A percentile compares a stretch with the other conserved stretches of the same genome.
These are phyloP conservation scores for Anarhynchus alexandrinus DNA, from an alignment of 2,113 vertebrate genomes.

Conservation along the genomic window DNA sequence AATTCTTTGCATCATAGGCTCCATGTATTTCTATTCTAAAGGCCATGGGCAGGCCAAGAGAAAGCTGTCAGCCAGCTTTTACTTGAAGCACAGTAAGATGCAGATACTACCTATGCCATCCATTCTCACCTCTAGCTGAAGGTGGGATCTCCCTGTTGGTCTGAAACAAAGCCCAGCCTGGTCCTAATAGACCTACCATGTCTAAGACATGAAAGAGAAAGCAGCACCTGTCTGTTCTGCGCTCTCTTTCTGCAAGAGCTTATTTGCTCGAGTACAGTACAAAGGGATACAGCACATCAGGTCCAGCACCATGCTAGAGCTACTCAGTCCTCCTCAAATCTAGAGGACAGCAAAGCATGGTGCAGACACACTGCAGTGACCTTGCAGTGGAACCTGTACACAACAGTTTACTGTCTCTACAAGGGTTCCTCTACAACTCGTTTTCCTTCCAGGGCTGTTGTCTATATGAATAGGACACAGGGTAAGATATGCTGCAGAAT, in stretches of 20 bases:
- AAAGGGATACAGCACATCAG: neutral
- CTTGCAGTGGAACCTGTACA: neutral
- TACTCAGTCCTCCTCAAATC: neutral
- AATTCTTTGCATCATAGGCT: neutral
- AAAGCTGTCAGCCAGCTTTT: neutral
- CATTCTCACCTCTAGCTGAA: neutral
- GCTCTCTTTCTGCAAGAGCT: neutral
- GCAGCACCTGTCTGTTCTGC: neutral
- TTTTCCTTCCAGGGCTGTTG: neutral
- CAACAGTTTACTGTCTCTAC: neutral
- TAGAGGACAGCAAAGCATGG: accelerated
- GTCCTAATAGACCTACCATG: neutral
- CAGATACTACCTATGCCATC: neutral
- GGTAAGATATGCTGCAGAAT: neutral
- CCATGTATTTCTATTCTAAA: neutral
- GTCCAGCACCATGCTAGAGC: accelerated
- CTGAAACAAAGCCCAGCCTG: neutral
- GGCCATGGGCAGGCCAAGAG: neutral
- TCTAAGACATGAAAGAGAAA: neutral
- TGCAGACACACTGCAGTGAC: neutral
- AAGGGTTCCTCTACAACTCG: neutral
- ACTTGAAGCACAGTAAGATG: neutral
- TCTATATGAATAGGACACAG: neutral
- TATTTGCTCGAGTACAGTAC: neutral
- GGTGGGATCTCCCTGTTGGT: neutral